These are phyloP conservation scores for Corydoras sp. DNA, from an alignment of 2,113 vertebrate genomes.

Conservation along the genomic window DNA sequence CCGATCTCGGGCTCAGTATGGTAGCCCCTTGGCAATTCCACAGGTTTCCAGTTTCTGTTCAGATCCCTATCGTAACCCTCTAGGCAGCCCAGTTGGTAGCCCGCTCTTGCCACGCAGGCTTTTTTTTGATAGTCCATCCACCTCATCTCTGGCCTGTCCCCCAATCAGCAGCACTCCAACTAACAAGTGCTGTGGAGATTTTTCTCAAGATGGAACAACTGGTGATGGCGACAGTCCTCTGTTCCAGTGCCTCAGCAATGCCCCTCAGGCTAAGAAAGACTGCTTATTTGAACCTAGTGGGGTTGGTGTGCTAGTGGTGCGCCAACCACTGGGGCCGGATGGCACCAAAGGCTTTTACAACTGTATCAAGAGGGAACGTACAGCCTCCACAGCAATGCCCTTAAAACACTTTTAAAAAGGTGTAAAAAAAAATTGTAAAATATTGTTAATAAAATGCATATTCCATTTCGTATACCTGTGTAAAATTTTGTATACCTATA, in stretches of 20 bases:
- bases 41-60: conserved; percentile 23
- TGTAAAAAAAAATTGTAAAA: too few relatives aligned
- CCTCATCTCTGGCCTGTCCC: conserved; percentile 22
- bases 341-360: conserved; percentile 50
- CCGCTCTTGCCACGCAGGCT: conserved; percentile 21
- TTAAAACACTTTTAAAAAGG: not conserved
- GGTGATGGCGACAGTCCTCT: too few relatives aligned
- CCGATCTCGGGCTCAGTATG: conserved; percentile 28
- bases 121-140: conserved; percentile 35
- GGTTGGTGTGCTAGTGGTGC: conserved; percentile 17
- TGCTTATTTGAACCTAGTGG: too few relatives aligned
- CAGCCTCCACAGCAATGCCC: conserved; percentile 39
- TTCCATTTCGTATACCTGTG: too few relatives aligned
- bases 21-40: conserved; percentile 40
- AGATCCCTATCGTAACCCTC: conserved; percentile 3
- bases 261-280: too few relatives aligned
- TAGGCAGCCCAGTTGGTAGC: conserved; percentile 1
- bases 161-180: conserved; percentile 36
- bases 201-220: conserved; percentile 26
- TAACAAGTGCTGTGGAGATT: conserved; percentile 36
- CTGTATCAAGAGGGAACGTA: conserved; percentile 48
- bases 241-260: too few relatives aligned
- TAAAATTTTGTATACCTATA: too few relatives aligned
- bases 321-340: conserved; percentile 42
- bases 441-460: too few relatives aligned